Evolutionary conservation across 2,888 invertebrate species (phyloP), one percentile per base, ranked within the genome.

Genomic region (Drosophila pegasa): DNA sequence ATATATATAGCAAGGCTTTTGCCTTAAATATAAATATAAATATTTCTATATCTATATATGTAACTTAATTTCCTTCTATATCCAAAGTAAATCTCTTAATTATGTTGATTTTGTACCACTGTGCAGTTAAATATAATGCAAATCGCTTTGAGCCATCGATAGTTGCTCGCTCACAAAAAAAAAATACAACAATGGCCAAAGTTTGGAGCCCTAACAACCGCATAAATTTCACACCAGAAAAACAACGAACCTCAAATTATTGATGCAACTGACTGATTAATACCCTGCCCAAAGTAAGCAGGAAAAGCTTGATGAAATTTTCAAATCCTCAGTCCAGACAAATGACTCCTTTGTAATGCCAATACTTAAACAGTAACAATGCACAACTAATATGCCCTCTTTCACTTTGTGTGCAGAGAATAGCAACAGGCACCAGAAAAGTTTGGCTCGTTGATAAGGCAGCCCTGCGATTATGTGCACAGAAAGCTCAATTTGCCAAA

Each of bases 181-280:
- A 40, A 27, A 40, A 47, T 43, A 47, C 57, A 60, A 47, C 58
- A 47, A 41, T 51, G 48, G 47, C 45, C 37, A 48, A 75, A 79
- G 52, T 66, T 78, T 69, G 20, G 29, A 68, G 67, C 64, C 89
- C 64, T 85, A 87, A 89, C 89, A 88, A 85, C 89, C 82, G 83
- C 85, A 89, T 79, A 89, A 73, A 81, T 89, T 87, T 85, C 86
- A 84, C 88, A 80, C 80, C 57, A 65, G 20, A 68, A 67, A 38
- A 67, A 47, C 45, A 64, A 55, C 20, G 31, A 31, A 33, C 14
- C 8, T 45, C 50, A 61, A 5, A 14, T 14, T 9, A 6, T 27
- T 1, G 3, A 1, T 22, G 14, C 18, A 5, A 14, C 8, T 14
- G 18, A 52, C 52, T 40, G 14, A 6, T 8, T 3, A 6, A 52